Evolutionary conservation across 2,888 invertebrate species (phyloP), one percentile per base, ranked within the genome.

Genomic region (Trichogramma evanescens): DNA sequence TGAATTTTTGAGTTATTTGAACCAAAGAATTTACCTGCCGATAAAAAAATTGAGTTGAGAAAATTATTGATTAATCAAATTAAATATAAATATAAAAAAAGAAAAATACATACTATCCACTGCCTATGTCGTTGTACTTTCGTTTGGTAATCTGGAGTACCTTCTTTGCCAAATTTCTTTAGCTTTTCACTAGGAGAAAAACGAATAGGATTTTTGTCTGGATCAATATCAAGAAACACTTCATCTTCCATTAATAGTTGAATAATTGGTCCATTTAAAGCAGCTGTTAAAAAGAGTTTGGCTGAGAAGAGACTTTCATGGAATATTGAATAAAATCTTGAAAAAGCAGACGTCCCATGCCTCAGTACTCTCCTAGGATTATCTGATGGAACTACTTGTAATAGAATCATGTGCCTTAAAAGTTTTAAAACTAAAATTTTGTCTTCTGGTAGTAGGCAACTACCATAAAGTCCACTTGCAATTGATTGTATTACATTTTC

Each of bases 251-350:
- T 91, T 46, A 98, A 82, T 50, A 97, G 84, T 57, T 89, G 85
- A 86, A 96, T 90, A 54, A 98, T 89, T 0, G 98, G 95, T 50
- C 88, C 89, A 77, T 95, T 91, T 8, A 98, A 82, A 0, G 95
- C 92, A 1, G 95, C 92, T 3, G 94, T 90, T 38, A 99, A 84
- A 80, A 97, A 98, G 70, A 95, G 86, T 69, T 95, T 91, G 1
- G 95, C 93, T 0, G 95, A 90, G 69, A 93, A 89, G 69, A 95
- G 84, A 0, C 90, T 89, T 72, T 97, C 97, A 56, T 91, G 90
- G 73, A 95, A 89, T 56, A 91, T 87, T 50, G 89, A 88, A 81
- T 94, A 97, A 50, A 96, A 82, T 8, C 88, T 83, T 9, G 91
- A 87, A 72, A 97, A 92, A 4, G 95, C 91, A 72, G 93, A 93